phyloP scores from a whole-genome alignment of 2,888 invertebrate species.

The Chironomus riparius region DNA sequence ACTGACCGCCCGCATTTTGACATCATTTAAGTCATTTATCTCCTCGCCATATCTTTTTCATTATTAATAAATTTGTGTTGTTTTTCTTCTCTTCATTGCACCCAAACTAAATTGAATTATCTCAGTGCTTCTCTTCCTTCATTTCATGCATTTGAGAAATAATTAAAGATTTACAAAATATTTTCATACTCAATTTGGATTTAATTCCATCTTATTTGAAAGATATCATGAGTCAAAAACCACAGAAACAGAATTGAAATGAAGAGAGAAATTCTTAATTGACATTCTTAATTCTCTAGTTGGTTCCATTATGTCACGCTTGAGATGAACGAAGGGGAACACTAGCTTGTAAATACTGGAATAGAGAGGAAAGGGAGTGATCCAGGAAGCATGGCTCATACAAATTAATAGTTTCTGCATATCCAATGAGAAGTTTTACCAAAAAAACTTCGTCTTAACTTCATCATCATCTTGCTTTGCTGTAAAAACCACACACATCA shows the following conservation, averaged over 20 bases:
- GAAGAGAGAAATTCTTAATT: neutral
- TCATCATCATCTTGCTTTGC: too few species aligned
- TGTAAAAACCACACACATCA: too few species aligned
- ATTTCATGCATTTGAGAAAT: neutral
- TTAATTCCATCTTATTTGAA: neutral
- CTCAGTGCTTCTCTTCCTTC: neutral
- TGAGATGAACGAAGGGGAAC: neutral
- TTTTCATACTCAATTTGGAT: neutral
- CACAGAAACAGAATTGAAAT: neutral
- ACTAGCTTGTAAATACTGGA: too few species aligned
- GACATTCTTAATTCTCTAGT: neutral
- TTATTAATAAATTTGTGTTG: neutral
- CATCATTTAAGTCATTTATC: neutral
- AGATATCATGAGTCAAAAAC: neutral
- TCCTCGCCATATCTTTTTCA: neutral
- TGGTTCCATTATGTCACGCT: slow-evolving; percentile 1
- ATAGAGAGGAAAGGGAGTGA: neutral
- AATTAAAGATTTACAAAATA: neutral
- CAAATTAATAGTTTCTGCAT: slow-evolving; percentile 25
- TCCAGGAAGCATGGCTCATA: slow-evolving; percentile 14
- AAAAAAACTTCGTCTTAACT: neutral
- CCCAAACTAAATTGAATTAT: too few species aligned
- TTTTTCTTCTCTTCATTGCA: too few species aligned
- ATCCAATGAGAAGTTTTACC: slow-evolving; percentile 5
- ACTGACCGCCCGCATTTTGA: neutral